phyloP scores from a whole-genome alignment of 2,797 vertebrate species.

The Pipistrellus pygmaeus region DNA sequence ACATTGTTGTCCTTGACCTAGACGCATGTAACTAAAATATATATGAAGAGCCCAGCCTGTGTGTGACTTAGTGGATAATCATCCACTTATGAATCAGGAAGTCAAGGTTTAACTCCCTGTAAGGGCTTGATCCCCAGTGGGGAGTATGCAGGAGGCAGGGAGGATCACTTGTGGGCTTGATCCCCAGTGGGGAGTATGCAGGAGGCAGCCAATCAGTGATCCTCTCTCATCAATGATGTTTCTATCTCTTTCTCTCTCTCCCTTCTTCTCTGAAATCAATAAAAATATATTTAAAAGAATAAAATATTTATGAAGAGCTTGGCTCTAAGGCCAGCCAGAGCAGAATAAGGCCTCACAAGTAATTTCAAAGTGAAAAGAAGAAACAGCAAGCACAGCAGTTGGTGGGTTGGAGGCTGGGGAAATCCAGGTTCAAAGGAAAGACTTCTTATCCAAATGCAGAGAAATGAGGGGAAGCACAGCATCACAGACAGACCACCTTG shows the following conservation, averaged over 20 bases:
- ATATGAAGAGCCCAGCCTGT: background rate
- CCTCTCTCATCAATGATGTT: too few relatives aligned
- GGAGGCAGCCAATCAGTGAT: too few relatives aligned
- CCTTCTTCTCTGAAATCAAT: too few relatives aligned
- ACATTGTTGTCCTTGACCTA: constrained; percentile 74
- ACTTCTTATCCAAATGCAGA: constrained; percentile 84
- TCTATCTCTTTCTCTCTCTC: too few relatives aligned
- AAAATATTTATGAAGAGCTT: background rate
- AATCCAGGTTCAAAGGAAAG: constrained; percentile 81
- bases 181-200: too few relatives aligned
- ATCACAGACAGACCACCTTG: constrained; percentile 54
- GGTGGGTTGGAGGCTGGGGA: constrained; percentile 82
- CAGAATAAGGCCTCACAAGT: constrained; percentile 74
- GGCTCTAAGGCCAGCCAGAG: constrained; percentile 2
- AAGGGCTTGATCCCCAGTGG: too few relatives aligned
- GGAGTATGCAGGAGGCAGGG: too few relatives aligned
- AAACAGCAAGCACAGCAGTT: constrained; percentile 81
- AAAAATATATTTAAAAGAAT: too few relatives aligned
- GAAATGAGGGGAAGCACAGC: constrained; percentile 81
- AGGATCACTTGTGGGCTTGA: too few relatives aligned
- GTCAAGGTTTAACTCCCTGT: too few relatives aligned
- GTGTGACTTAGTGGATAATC: too few relatives aligned
- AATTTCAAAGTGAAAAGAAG: constrained; percentile 84
- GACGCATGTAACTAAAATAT: background rate
- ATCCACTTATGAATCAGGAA: too few relatives aligned